A percentile compares a stretch with the other conserved stretches of the same genome.
Conservation (phyloP, 2,888 invertebrate genomes). For the Epinotia ramella region DNA sequence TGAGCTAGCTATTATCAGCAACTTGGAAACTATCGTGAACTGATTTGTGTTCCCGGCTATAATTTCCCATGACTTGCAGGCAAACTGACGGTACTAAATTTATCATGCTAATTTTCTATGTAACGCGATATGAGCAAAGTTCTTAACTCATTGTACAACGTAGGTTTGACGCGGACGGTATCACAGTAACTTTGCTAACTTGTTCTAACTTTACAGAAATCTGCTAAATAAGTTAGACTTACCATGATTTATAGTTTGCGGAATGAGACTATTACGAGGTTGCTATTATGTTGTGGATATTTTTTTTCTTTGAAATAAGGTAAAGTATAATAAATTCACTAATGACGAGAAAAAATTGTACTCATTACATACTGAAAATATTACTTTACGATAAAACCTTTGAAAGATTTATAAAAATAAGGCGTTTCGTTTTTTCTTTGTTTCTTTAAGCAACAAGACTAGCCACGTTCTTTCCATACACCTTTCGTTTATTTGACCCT, state of each 20-base stretch:
- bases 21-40: constrained; percentile 26
- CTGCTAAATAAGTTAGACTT: constrained; percentile 40
- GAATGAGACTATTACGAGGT: not conserved
- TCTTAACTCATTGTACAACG: constrained; percentile 38
- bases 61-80: constrained; percentile 30
- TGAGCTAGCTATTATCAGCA: constrained; percentile 16
- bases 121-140: constrained; percentile 44
- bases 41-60: constrained; percentile 29
- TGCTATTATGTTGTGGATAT: not conserved
- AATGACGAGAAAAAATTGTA: not conserved
- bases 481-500: not conserved
- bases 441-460: not conserved
- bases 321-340: not conserved
- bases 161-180: constrained; percentile 39
- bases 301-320: not conserved
- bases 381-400: too few relatives aligned
- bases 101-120: constrained; percentile 43
- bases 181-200: constrained; percentile 40
- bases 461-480: not conserved
- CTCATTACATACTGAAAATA: too few relatives aligned
- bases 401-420: too few relatives aligned
- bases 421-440: too few relatives aligned
- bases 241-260: constrained; percentile 39
- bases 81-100: constrained; percentile 35
- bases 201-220: constrained; percentile 43